A percentile compares a stretch with the other conserved stretches of the same genome.
phyloP scores from a whole-genome alignment of 2,888 invertebrate genomes.

The Nemapogon koenigi region DNA sequence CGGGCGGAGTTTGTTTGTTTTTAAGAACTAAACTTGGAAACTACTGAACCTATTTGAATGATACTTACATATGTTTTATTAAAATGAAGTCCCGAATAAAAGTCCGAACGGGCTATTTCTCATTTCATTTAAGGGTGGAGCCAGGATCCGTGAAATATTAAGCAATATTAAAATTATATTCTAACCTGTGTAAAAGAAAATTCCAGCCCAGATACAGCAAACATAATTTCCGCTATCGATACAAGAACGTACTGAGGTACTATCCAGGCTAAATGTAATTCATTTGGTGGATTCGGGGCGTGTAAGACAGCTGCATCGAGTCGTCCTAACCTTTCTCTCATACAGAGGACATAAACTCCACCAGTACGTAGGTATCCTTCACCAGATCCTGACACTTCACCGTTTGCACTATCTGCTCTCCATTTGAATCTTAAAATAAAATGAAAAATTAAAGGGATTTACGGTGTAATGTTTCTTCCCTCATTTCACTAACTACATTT shows the following conservation, averaged over 20 bases:
- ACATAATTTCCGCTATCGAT: constrained; percentile 82
- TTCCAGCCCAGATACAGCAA: constrained; percentile 82
- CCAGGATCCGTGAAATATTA: no score
- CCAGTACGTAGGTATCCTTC: constrained; percentile 39
- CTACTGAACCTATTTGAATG: no score
- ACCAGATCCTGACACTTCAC: constrained; percentile 36
- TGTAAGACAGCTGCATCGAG: constrained; percentile 64
- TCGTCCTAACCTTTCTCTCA: constrained; percentile 55
- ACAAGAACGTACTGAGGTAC: constrained; percentile 82
- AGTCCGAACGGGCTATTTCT: no score
- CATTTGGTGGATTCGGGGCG: constrained; percentile 69
- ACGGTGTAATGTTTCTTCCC: no score
- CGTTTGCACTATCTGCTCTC: constrained; percentile 36
- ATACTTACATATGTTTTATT: no score
- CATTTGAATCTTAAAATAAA: constrained; percentile 34
- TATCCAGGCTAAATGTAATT: constrained; percentile 74
- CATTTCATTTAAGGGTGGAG: no score
- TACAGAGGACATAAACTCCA: constrained; percentile 63
- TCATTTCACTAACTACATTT: no score
- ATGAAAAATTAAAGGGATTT: no score
- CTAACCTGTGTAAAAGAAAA: constrained; percentile 81
- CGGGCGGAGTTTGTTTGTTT: no score
- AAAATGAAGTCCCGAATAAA: no score
- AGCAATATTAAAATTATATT: no score
- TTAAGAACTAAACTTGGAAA: no score